These are phyloP conservation scores for Pherbina coryleti DNA, from an alignment of 2,888 invertebrate species.

Conservation along the genomic window DNA sequence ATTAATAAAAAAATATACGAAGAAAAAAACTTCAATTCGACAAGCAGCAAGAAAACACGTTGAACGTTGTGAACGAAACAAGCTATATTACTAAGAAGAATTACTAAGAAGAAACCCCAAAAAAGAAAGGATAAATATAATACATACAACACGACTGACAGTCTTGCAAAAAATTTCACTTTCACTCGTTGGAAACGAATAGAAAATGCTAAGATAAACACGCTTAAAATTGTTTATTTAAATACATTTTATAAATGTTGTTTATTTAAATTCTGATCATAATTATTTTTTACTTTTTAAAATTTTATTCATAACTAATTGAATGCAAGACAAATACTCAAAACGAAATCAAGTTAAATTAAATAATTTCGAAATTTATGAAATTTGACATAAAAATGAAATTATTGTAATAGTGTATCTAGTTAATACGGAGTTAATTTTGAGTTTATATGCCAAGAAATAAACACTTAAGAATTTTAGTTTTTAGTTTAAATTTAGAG, in stretches of 20 bases:
- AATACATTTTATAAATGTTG: too few species aligned
- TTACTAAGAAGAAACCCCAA: neutral
- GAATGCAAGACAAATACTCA: neutral
- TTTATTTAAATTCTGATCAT: too few species aligned
- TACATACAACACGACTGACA: neutral
- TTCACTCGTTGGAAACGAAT: constrained; percentile 19
- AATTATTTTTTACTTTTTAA: too few species aligned
- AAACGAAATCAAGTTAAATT: neutral
- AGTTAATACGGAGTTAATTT: too few species aligned
- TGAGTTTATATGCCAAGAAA: too few species aligned
- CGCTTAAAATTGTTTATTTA: too few species aligned
- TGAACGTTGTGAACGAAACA: neutral
- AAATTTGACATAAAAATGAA: neutral
- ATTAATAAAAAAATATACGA: neutral
- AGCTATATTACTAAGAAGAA: neutral
- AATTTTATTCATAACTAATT: neutral
- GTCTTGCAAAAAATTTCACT: constrained; percentile 37
- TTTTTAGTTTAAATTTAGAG: too few species aligned
- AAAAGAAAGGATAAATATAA: constrained; percentile 6
- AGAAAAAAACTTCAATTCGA: neutral
- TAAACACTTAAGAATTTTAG: too few species aligned
- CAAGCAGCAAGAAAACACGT: neutral
- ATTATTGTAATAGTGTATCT: neutral
- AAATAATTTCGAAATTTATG: neutral
- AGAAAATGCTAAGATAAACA: neutral